Base-by-base conservation (phyloP, 2,888 invertebrate species). In the Metellina segmentata region DNA sequence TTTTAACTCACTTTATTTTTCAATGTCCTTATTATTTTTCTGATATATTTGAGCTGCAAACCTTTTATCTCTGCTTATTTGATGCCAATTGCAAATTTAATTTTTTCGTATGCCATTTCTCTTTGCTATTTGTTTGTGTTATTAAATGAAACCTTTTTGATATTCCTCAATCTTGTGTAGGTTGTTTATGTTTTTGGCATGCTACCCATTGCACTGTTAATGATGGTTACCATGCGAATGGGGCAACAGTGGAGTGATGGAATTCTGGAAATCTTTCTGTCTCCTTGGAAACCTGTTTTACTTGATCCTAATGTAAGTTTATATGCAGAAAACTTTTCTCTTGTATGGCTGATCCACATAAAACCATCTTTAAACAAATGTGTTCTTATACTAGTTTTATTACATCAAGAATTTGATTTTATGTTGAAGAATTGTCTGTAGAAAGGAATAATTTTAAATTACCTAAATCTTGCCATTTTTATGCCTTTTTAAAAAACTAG, bases 171-270 rank as follows among this genome's bases (percentile, higher is more conserved):
- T 72, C 16, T 13, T 53, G 72, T 34, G 11, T 52, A 94, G 94
- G 97, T 97, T 19, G 96, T 98, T 9, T 97, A 97, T 95, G 96
- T 97, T 92, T 96, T 98, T 94, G 97, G 97, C 83, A 95, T 97
- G 93, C 95, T 98, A 92, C 98, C 98, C 6, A 96, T 98, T 77
- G 96, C 97, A 93, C 97, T 97, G 5, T 97, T 96, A 61, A 95
- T 97, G 81, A 96, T 97, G 53, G 95, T 93, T 7, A 92, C 91
- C 7, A 85, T 93, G 85, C 88, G 93, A n/a, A 93, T 93, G 87
- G 91, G 93, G 9, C 93, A 93, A 52, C 93, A 93, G 51, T 93
- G 93, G 92, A 92, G 93, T 49, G 92, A 92, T 72, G 93, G 93
- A 11, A 90, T 93, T 11, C 71, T 69, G 13, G 91, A 92, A 72